Evolutionary conservation across 2,797 vertebrate species (phyloP), one percentile per base, ranked within the genome.

Genomic region (Coracias cyanogaster): DNA sequence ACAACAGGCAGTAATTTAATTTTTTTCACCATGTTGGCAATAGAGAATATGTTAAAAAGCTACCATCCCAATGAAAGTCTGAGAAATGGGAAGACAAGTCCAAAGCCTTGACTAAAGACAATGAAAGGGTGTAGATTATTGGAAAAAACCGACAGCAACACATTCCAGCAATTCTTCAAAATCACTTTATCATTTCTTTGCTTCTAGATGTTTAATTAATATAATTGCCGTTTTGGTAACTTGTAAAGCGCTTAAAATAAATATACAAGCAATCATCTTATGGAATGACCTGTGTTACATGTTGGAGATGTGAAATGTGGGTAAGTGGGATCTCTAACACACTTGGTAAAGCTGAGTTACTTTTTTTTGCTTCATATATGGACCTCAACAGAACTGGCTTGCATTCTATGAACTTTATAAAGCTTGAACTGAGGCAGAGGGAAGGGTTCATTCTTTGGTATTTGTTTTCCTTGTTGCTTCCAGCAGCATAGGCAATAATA

Each of bases 81-180:
- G 69, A 69, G 90, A 90, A 94, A 45, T 15, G 28, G 37, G 55
- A 69, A 79, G 33, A 35, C 66, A 55, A 29, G n/a, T 65, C 43
- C 33, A 7, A 20, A 35, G 19, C 45, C 39, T 81, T 60, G 51
- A 55, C 67, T 74, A 39, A 70, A 69, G 45, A 21, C 35, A 46
- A 14, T 25, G 58, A 77, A 76, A 73, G 33, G n/a, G 15, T 71
- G 28, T 88, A 39, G 35, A n/a, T 86, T 45, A 64, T 15, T 86
- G 60, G 43, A 66, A 62, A 67, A 49, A 76, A 35, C 7, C 18
- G 10, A 17, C 35, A 70, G 54, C 35, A 41, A 26, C 51, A 21
- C 4, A 7, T 87, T 70, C 17, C n/a, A 78, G 24, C 18, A 70
- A 28, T 62, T 70, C 28, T 5, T 55, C 26, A 66, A 19, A 64